Evolutionary conservation across 2,888 invertebrate species (phyloP), one percentile per base, ranked within the genome.

Genomic region (Temnothorax unifasciatus): DNA sequence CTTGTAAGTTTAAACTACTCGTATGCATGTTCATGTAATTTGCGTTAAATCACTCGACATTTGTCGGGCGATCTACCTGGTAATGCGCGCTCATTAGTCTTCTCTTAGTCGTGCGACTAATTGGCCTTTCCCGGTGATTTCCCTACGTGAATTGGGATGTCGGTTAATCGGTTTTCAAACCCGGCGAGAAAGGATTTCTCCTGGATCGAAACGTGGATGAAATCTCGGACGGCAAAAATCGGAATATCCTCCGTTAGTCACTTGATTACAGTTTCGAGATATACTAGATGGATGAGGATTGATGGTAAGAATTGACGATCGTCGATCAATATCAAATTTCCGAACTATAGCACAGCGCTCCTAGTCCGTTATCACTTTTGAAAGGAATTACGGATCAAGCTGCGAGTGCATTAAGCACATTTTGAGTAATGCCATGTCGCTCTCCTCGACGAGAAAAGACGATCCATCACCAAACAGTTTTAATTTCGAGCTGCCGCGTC

Each of bases 31-130:
- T 34, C 50, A 18, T 64, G 21, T 75, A 50, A 75, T 38, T 64
- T 75, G 38, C 64, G 50, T 38, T 64, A n/a, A 66, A 66, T 76
- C 25, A 25, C 38, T 41, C 4, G 52, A 76, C 52, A 18, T 52
- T 66, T 76, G 38, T 66, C 75, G 47, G 63, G 50, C 50, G 18
- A 63, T 63, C 63, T 57, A 41, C 41, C 25, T 18, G 50, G 38
- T 18, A 76, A 76, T 52, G 38, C 50, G 38, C 38, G 29, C 52
- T 76, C 52, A 66, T 66, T 76, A 76, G 66, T 76, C 66, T 66
- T 13, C 52, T 29, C 18, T 47, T 44, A 76, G 66, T 41, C 25
- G 38, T 38, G 11, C 34, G 50, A 38, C 21, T 76, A 76, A 76
- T 64, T 64, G 38, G 18, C 4, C 34, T 66, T 18, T 38, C 8